phyloP scores from a whole-genome alignment of 2,888 invertebrate species.

The Xylophagus ater region DNA sequence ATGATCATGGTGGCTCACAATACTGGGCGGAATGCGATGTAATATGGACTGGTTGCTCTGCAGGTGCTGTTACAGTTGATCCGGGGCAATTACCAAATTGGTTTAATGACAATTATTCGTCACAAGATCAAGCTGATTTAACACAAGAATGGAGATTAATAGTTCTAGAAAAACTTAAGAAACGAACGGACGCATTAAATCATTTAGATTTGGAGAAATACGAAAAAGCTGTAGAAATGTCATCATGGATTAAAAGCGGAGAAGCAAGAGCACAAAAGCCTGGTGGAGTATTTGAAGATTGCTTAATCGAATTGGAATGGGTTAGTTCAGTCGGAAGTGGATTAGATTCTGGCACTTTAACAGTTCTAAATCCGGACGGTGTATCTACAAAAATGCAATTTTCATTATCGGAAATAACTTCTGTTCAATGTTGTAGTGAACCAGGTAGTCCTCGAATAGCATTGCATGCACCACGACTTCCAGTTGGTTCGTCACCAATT shows the following conservation, averaged over 20 bases:
- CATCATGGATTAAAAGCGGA: slow-evolving; percentile 76
- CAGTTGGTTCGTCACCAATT: slow-evolving; percentile 44
- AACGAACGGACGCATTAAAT: slow-evolving; percentile 42
- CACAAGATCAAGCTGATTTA: slow-evolving; percentile 48
- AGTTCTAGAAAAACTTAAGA: slow-evolving; percentile 57
- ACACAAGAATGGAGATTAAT: slow-evolving; percentile 64
- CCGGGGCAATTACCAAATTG: slow-evolving; percentile 66
- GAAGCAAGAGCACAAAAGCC: slow-evolving; percentile 57
- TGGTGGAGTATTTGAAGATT: slow-evolving; percentile 55
- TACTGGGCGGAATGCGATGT: slow-evolving; percentile 73
- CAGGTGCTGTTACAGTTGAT: slow-evolving; percentile 69
- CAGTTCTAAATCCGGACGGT: slow-evolving; percentile 66
- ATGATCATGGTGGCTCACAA: slow-evolving; percentile 49
- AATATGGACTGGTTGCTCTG: slow-evolving; percentile 70
- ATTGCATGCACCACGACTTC: slow-evolving; percentile 55
- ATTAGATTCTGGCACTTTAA: slow-evolving; percentile 60
- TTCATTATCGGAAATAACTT: slow-evolving; percentile 64
- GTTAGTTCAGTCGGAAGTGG: slow-evolving; percentile 50
- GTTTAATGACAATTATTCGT: slow-evolving; percentile 48
- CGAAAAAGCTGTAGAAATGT: slow-evolving; percentile 70
- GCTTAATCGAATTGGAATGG: slow-evolving; percentile 73
- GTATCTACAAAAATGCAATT: slow-evolving; percentile 62
- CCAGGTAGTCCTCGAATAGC: slow-evolving; percentile 66
- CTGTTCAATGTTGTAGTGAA: slow-evolving; percentile 67
- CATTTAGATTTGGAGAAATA: slow-evolving; percentile 47